Evolutionary conservation across 2,113 vertebrate species (phyloP).

Genomic region (Scopus umbretta): DNA sequence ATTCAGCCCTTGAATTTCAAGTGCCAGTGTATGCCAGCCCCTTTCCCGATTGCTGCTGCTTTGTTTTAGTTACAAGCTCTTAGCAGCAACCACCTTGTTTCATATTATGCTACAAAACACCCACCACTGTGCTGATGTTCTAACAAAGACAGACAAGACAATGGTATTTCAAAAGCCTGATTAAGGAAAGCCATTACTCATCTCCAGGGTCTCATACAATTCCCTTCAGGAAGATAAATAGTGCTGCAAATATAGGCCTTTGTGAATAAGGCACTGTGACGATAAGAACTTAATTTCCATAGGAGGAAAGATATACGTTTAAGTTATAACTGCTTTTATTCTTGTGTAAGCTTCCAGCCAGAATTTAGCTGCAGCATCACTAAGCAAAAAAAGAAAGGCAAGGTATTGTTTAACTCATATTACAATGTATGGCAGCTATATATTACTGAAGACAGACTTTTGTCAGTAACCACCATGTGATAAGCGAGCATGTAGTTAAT

Average conservation of each 20-base stretch:
- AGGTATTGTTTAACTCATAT: neutral
- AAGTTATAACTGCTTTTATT: neutral
- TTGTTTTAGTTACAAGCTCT: conserved; percentile 5
- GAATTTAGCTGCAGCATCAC: neutral
- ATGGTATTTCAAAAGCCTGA: conserved; percentile 13
- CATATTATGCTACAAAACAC: conserved; percentile 7
- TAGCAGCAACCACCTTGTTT: conserved; percentile 5
- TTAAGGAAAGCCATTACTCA: conserved; percentile 32
- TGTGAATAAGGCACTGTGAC: neutral
- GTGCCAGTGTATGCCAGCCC: neutral
- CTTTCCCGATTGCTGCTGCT: neutral
- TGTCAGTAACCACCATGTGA: neutral
- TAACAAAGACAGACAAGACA: conserved; percentile 41
- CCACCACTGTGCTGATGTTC: neutral
- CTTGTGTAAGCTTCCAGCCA: neutral
- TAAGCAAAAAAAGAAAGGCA: neutral
- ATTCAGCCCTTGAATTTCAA: neutral
- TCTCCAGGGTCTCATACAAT: neutral
- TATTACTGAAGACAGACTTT: neutral
- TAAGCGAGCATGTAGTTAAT: neutral
- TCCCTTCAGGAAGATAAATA: neutral
- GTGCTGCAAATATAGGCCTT: neutral
- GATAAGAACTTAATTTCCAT: conserved; percentile 18
- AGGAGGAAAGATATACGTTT: neutral
- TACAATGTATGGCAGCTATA: neutral